These are phyloP conservation scores for Rhopilema esculentum DNA, from an alignment of 30 jellyfish, hydroid and myxozoan species.

Conservation along the genomic window DNA sequence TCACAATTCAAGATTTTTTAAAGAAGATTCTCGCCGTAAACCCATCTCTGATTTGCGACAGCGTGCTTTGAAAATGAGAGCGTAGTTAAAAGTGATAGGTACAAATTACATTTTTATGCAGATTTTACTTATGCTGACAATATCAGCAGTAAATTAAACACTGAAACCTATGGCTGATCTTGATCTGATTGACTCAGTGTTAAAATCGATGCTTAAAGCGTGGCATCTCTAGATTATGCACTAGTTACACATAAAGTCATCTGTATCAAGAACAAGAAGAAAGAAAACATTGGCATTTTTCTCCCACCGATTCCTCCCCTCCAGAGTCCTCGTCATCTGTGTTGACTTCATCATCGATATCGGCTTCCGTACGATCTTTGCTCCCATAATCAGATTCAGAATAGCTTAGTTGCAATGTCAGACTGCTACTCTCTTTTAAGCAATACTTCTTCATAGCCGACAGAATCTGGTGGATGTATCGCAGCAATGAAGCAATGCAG, in stretches of 20 bases:
- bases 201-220: too few relatives aligned
- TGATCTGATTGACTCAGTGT: too few relatives aligned
- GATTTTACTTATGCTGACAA: too few relatives aligned
- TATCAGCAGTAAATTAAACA: too few relatives aligned
- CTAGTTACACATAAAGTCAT: not conserved
- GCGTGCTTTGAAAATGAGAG: too few relatives aligned
- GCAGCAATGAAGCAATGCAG: constrained; percentile 36
- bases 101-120: too few relatives aligned
- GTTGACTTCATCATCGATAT: constrained; percentile 47
- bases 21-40: too few relatives aligned
- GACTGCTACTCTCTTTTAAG: constrained; percentile 34
- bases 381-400: constrained; percentile 39
- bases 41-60: too few relatives aligned
- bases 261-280: not conserved
- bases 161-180: too few relatives aligned
- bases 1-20: too few relatives aligned
- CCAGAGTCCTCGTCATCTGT: constrained; percentile 80
- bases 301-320: constrained; percentile 87
- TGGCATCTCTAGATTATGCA: too few relatives aligned
- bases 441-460: constrained; percentile 31
- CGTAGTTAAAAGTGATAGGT: too few relatives aligned
- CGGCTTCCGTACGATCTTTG: constrained; percentile 50
- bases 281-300: not conserved
- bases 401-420: constrained; percentile 32
- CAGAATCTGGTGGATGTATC: constrained; percentile 30